Conservation (phyloP, 2,888 invertebrate species). For the Pachycephus smyrnensis region DNA sequence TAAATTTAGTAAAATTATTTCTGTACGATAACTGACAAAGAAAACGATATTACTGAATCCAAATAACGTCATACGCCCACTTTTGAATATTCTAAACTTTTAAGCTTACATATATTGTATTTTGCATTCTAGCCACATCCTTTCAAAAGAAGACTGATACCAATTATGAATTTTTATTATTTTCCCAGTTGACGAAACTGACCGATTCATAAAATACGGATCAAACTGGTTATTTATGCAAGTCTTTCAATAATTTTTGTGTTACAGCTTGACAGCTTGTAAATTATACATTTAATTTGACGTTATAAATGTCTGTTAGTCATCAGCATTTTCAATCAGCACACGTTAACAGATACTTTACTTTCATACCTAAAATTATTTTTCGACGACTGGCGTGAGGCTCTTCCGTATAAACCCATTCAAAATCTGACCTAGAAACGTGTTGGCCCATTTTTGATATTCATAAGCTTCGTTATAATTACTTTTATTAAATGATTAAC, state of each 20-base stretch:
- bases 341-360: neutral
- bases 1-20: neutral
- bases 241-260: neutral
- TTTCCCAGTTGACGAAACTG: neutral
- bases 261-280: neutral
- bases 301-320: neutral
- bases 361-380: conserved; percentile 85
- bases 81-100: neutral
- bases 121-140: neutral
- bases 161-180: neutral
- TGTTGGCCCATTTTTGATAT: conserved; percentile 85
- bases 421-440: conserved; percentile 94
- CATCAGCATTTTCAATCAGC: neutral
- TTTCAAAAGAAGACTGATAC: neutral
- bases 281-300: neutral
- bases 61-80: neutral
- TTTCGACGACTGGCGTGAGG: conserved; percentile 96
- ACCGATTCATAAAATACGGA: neutral
- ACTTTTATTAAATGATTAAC: neutral
- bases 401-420: conserved; percentile 97
- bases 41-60: neutral
- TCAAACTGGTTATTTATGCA: neutral
- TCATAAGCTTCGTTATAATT: neutral
- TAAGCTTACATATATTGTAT: neutral
- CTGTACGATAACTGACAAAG: conserved; percentile 2